phyloP scores from a whole-genome alignment of 2,113 vertebrate genomes.

The Bubo scandiacus region DNA sequence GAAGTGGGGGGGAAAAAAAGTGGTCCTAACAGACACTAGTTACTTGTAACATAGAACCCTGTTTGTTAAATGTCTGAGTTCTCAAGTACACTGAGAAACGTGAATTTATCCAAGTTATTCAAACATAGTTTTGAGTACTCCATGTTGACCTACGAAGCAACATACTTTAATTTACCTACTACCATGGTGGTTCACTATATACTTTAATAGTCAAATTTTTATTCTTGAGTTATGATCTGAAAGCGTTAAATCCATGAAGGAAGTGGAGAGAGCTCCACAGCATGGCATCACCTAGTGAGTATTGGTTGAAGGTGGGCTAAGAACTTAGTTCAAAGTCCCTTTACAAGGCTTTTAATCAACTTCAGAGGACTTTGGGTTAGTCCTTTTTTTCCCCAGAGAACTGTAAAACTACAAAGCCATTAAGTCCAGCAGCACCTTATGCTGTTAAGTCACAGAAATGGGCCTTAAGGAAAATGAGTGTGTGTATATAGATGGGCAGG shows the following conservation, averaged over 20 bases:
- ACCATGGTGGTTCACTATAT: background rate
- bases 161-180: background rate
- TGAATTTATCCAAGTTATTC: background rate
- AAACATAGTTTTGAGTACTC: background rate
- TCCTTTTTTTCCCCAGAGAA: background rate
- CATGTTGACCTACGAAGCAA: background rate
- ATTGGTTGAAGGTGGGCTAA: background rate
- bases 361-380: background rate
- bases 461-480: background rate
- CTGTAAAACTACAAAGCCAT: background rate
- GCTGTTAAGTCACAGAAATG: background rate
- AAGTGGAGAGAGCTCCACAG: background rate
- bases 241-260: background rate
- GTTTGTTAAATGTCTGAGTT: background rate
- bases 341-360: background rate
- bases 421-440: background rate
- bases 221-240: background rate
- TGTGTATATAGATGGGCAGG: background rate
- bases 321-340: background rate
- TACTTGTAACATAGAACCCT: background rate
- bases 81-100: background rate
- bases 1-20: background rate
- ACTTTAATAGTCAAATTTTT: background rate
- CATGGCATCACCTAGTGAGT: background rate
- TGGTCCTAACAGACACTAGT: background rate